These are phyloP conservation scores for Drosophila bifasciata DNA, from an alignment of 1,140 invertebrate genomes.

Conservation along the genomic window DNA sequence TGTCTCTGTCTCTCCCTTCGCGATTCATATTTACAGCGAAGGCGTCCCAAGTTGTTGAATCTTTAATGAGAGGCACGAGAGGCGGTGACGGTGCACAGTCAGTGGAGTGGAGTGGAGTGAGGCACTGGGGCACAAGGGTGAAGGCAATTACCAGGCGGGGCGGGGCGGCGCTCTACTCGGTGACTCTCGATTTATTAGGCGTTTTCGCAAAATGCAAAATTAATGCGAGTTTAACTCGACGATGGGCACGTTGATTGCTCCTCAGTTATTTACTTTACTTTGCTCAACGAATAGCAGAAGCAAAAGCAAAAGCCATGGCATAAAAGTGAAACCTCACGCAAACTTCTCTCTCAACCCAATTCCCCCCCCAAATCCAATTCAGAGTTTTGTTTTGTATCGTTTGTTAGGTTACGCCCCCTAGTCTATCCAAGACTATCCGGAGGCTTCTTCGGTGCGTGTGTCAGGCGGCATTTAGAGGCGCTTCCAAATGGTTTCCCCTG, in stretches of 20 bases:
- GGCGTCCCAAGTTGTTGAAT: slow-evolving; percentile 52
- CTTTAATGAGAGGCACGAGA: slow-evolving; percentile 47
- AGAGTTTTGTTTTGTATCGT: slow-evolving; percentile 29
- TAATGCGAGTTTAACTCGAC: slow-evolving; percentile 58
- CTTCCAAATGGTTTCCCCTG: no score
- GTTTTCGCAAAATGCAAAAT: slow-evolving; percentile 68
- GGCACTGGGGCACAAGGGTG: slow-evolving; percentile 1
- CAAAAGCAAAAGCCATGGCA: slow-evolving; percentile 6
- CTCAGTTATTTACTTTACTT: slow-evolving; percentile 61
- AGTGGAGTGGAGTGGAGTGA: no score
- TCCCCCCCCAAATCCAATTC: background rate
- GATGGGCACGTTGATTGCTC: slow-evolving; percentile 60
- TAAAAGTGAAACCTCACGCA: slow-evolving; percentile 70
- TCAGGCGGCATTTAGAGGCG: no score
- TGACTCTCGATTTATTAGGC: slow-evolving; percentile 61
- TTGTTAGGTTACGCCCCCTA: slow-evolving; percentile 16
- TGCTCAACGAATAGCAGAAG: slow-evolving; percentile 9
- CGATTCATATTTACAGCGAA: slow-evolving; percentile 50
- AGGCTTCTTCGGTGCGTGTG: no score
- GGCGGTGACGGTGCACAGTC: background rate
- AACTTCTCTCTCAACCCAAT: slow-evolving; percentile 24
- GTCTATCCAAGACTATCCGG: background rate
- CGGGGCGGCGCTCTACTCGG: background rate
- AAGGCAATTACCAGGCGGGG: slow-evolving; percentile 32
- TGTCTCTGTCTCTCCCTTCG: slow-evolving; percentile 5